Evolutionary conservation across 37 sponge, comb jelly and placozoan genomes (phyloP), one percentile per base, ranked within the genome.

Genomic region (Corticium candelabrum): DNA sequence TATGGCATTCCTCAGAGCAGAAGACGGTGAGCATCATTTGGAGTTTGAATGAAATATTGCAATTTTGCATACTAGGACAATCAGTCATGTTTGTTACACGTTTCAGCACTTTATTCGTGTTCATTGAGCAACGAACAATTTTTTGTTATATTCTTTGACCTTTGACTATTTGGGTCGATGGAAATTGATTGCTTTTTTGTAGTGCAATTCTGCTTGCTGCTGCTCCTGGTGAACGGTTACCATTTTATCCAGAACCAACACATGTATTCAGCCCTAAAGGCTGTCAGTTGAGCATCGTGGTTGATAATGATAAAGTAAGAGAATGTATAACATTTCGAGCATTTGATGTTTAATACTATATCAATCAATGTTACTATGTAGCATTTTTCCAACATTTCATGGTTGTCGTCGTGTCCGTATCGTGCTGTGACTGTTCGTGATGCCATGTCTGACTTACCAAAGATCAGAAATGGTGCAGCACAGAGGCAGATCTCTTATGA

Each of bases 1-100:
- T 94, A 94, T 76, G 95, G 95, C 11, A 91, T 94, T 5, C 87
- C 95, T 27, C 95, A 94, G 78, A 94, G 91, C 11, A 80, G 95
- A 38, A 57, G 95, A 33, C 79, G 91, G 90, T 90, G n/a, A 70
- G 67, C 5, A 0, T 57, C 0, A 0, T 15, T 37, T 4, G 34
- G 15, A 78, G n/a, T 7, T 77, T 37, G 34, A 38, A 39, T 76
- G 39, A 2, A 2, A n/a, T 50, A 40, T 40, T 40, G 27, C 29
- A 37, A 38, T 43, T 43, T 43, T 43, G 56, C 11, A 21, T 43
- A 11, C 11, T 43, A 43, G 56, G 56, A 43, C 11, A 11, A 21
- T 43, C 56, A 43, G 5, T 11, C 56, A 21, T n/a, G n/a, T n/a
- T n/a, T n/a, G n/a, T n/a, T n/a, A n/a, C n/a, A n/a, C n/a, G n/a